Evolutionary conservation across 2,797 vertebrate genomes (phyloP).

Genomic region (Peromyscus eremicus): DNA sequence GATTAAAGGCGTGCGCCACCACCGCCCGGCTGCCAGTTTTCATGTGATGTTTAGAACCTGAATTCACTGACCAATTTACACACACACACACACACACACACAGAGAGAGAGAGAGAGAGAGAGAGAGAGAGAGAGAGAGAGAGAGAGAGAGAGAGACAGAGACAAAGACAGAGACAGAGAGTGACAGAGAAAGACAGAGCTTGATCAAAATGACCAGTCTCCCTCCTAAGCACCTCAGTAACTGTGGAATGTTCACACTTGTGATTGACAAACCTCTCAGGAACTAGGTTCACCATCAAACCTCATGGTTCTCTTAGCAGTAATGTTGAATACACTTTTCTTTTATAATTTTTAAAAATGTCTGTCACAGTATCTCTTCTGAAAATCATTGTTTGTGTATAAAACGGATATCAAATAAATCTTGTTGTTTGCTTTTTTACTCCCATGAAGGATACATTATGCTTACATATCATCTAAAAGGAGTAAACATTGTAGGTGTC

Average conservation of each 20-base stretch:
- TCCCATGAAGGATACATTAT: not conserved
- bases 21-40: not conserved
- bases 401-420: not conserved
- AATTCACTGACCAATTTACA: not conserved
- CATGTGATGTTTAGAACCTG: not conserved
- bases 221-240: not conserved
- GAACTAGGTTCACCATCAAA: not conserved
- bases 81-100: too few relatives aligned
- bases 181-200: not conserved
- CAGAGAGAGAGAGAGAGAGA: too few relatives aligned
- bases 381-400: not conserved
- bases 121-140: too few relatives aligned
- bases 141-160: too few relatives aligned
- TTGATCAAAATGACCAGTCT: not conserved
- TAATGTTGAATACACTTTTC: not conserved
- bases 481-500: not conserved
- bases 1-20: too few relatives aligned
- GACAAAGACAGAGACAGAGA: too few relatives aligned
- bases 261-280: not conserved
- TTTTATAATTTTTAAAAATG: not conserved
- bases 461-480: not conserved
- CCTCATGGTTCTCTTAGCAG: not conserved
- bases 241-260: not conserved
- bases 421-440: not conserved
- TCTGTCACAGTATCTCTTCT: not conserved